Conservation (phyloP, 2,888 invertebrate species). For the Diarsia rubi region DNA sequence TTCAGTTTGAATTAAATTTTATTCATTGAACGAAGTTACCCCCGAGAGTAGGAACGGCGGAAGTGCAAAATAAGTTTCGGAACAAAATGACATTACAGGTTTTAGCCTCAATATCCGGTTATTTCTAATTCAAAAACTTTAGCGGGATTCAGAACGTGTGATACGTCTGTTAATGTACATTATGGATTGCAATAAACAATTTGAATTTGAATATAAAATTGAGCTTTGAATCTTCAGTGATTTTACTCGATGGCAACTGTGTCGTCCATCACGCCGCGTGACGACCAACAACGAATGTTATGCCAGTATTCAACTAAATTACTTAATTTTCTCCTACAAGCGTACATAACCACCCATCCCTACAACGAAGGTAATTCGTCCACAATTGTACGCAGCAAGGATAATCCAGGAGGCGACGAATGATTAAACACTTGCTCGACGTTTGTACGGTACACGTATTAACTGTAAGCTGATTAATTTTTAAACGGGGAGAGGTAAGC, state of each 20-base stretch:
- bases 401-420: conserved; percentile 48
- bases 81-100: conserved; percentile 7
- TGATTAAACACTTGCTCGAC: conserved; percentile 58
- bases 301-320: not conserved
- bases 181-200: too few species aligned
- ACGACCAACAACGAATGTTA: not conserved
- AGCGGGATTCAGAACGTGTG: not conserved
- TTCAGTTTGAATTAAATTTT: conserved; percentile 54
- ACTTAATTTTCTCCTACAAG: too few species aligned
- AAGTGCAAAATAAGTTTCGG: conserved; percentile 31
- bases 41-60: conserved; percentile 37
- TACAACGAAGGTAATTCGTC: conserved; percentile 31
- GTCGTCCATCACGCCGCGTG: too few species aligned
- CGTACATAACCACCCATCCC: not conserved
- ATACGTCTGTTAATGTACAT: too few species aligned
- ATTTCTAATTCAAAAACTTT: conserved; percentile 24
- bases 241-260: too few species aligned
- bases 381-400: conserved; percentile 25
- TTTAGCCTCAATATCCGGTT: not conserved
- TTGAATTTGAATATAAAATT: too few species aligned
- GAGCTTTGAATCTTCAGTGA: not conserved
- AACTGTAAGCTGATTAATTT: conserved; percentile 51
- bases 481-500: conserved; percentile 23
- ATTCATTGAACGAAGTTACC: conserved; percentile 50
- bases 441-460: conserved; percentile 40